Evolutionary conservation across 1,140 invertebrate species (phyloP), one percentile per base, ranked within the genome.

Genomic region (Chrysoperla carnea): DNA sequence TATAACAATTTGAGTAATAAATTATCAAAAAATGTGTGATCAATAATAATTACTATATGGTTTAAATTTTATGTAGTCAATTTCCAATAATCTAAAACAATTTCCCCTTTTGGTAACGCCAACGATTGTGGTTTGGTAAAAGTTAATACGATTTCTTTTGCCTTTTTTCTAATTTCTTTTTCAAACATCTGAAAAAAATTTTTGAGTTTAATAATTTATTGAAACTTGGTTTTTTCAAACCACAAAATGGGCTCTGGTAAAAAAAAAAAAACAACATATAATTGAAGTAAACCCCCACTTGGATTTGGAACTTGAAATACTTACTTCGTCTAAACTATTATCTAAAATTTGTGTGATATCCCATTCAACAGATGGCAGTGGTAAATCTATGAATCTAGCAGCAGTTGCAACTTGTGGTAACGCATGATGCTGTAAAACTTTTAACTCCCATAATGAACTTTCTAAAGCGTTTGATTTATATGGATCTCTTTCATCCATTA

Each of bases 361-460:
- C 52, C 70, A 74, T 52, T 87, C 82, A 11, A 73, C 60, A 6
- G 66, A 61, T 0, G 80, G 78, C 15, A 86, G 53, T 1, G 72
- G 69, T 8, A 53, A 49, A 33, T 70, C 68, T 15, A 89, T 78
- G 48, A 83, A 82, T 46, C 68, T 70, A 0, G 84, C 81, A 0
- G 73, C 70, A 38, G 67, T 70, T 5, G 76, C 70, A 6, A 87
- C 68, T 44, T 56, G 61, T n/a, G 82, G 81, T 47, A 88, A 54
- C n/a, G 76, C 70, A 59, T 90, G 85, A 47, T 68, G 62, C 52
- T 86, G 79, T 28, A 90, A 55, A 8, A 73, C 68, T 40, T 78
- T 70, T 15, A 94, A 68, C 67, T 97, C 92, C 91, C 92, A 97
- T 15, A 97, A 66, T 31, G 81, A 91, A 53, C 87, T 92, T 14